These are phyloP conservation scores for Ctenodactylus gundi DNA, from an alignment of 2,113 vertebrate genomes.

Conservation along the genomic window DNA sequence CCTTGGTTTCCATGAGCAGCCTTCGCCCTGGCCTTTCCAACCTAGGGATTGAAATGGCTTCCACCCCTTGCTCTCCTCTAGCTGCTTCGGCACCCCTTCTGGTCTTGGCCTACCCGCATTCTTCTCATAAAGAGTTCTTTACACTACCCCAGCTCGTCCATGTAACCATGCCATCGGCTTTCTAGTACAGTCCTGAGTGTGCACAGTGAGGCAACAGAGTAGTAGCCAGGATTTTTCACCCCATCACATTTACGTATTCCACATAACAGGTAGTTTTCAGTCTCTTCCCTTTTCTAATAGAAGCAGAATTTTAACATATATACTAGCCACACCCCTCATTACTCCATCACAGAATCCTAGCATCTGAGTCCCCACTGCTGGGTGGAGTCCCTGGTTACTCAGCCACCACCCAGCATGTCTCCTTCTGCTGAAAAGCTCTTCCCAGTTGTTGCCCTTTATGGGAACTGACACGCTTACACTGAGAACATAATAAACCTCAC, in stretches of 20 bases:
- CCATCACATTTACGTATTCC: background rate
- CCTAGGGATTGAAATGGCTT: background rate
- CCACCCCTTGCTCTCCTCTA: background rate
- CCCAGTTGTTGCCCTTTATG: background rate
- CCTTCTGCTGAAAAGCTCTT: too few species aligned
- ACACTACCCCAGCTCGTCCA: background rate
- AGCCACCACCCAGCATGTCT: too few species aligned
- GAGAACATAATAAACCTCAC: background rate
- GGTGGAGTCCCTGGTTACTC: background rate
- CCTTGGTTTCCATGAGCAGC: background rate
- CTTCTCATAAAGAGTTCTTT: background rate
- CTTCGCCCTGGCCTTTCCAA: background rate
- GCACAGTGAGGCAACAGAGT: background rate
- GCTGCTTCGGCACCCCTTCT: background rate
- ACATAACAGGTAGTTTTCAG: background rate
- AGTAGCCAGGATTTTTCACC: background rate
- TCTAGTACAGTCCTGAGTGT: background rate
- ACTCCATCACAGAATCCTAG: background rate
- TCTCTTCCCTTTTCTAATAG: background rate
- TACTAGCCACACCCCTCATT: background rate
- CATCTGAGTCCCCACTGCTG: background rate
- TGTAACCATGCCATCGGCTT: background rate
- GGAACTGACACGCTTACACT: background rate
- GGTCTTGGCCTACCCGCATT: background rate
- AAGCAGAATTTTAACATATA: background rate